Evolutionary conservation across 2,797 vertebrate species (phyloP), one percentile per base, ranked within the genome.

Genomic region (Amphiprion clarkii): DNA sequence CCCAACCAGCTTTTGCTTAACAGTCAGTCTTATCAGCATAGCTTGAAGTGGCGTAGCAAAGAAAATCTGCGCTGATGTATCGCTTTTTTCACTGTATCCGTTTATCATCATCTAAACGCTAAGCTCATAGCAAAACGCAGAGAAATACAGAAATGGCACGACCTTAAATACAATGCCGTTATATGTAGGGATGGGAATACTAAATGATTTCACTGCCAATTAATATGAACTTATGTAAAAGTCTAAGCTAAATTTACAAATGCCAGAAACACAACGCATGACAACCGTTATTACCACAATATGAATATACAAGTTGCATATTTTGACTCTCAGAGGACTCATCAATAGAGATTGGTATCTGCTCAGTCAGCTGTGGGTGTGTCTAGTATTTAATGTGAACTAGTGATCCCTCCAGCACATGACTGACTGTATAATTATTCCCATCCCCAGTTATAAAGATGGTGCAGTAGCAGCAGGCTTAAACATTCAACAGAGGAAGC

Each of bases 401-500:
- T 21, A 6, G 57, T 57, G 29, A 48, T 67, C 61, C 16, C 33
- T 71, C 17, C 82, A 53, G 73, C 40, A 33, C 55, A 36, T 29
- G 14, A 62, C 51, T 33, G 71, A 55, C 65, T 33, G 56, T 39
- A 13, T 56, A 40, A 46, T 67, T 19, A 51, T 76, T 81, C 69
- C 72, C 79, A 81, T 83, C 77, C 81, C 64, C 0, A 17, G 65
- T 67, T 66, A 49, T 36, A 64, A 74, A 73, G 39, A 29, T 9
- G 68, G 66, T 25, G 65, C 69, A 71, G 76, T 51, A 82, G 72
- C 77, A 75, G 81, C 62, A 87, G 64, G 64, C 67, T 75, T 33
- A 51, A 75, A 79, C 79, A 85, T 79, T 82, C 70, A 84, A 74
- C 53, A 81, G 74, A 78, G 64, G 74, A 88, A 89, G 74, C 80